These are phyloP conservation scores for Vidua chalybeata DNA, from an alignment of 2,113 vertebrate genomes.

Conservation along the genomic window DNA sequence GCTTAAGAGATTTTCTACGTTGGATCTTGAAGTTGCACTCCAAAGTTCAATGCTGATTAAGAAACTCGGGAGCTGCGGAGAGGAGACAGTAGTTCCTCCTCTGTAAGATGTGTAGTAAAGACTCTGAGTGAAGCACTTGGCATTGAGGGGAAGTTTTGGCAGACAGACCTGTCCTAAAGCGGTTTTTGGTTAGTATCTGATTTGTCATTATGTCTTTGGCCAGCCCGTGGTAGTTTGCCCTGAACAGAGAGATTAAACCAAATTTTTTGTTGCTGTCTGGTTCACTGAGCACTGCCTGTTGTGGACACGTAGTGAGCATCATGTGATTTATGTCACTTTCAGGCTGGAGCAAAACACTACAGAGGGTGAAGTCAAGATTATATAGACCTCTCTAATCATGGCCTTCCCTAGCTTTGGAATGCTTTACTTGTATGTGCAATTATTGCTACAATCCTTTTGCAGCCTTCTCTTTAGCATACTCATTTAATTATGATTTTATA, in stretches of 20 bases:
- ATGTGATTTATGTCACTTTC: background rate
- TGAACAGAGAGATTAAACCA: background rate
- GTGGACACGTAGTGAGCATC: accelerated
- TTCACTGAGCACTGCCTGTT: background rate
- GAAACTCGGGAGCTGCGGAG: background rate
- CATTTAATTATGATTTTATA: background rate
- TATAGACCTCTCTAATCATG: background rate
- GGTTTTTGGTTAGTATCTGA: background rate
- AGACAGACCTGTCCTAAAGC: background rate
- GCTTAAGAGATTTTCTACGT: background rate
- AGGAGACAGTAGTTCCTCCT: background rate
- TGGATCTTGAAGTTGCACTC: background rate
- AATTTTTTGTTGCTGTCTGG: background rate
- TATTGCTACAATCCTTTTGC: background rate
- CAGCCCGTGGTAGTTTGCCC: background rate
- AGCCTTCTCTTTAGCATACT: background rate
- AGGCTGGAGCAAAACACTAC: background rate
- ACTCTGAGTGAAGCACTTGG: background rate
- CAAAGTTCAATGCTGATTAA: background rate
- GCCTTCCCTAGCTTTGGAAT: background rate
- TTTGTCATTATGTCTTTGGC: background rate
- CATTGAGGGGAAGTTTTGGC: background rate
- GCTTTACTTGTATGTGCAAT: background rate
- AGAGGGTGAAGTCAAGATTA: background rate
- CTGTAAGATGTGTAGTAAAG: accelerated